phyloP scores from a whole-genome alignment of 2,888 invertebrate species.

The Agelastica alni region DNA sequence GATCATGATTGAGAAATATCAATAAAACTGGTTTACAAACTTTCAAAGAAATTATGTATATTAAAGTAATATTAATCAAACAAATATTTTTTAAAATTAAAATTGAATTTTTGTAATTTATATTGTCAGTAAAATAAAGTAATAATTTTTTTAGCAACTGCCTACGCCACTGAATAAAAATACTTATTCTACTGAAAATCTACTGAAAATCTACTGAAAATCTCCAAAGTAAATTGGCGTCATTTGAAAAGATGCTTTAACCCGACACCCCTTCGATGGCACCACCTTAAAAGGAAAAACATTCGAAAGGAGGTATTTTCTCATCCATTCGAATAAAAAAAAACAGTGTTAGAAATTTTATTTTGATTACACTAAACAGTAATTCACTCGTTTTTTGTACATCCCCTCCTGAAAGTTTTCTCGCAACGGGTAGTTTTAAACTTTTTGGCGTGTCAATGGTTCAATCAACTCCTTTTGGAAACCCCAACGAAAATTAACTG shows the following conservation, averaged over 20 bases:
- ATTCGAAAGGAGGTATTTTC: neutral
- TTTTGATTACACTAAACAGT: too few relatives aligned
- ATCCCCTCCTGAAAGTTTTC: neutral
- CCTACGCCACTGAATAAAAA: neutral
- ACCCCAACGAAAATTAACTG: constrained; percentile 25
- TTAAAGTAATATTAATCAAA: too few relatives aligned
- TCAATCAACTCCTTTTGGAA: constrained; percentile 35
- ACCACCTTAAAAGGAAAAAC: neutral
- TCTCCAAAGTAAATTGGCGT: constrained; percentile 1
- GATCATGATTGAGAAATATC: too few relatives aligned
- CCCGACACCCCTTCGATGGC: constrained; percentile 18
- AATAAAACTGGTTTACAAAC: too few relatives aligned
- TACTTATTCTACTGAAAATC: neutral
- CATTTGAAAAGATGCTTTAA: constrained; percentile 18
- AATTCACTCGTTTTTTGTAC: too few relatives aligned
- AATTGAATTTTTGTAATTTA: too few relatives aligned
- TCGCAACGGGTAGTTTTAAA: constrained; percentile 26
- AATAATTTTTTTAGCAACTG: too few relatives aligned
- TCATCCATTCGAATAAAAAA: too few relatives aligned
- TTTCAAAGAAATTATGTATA: too few relatives aligned
- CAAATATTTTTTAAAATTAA: too few relatives aligned
- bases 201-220: too few relatives aligned
- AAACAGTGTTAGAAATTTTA: too few relatives aligned
- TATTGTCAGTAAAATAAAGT: neutral
- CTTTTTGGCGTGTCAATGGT: constrained; percentile 31